Base-by-base conservation (phyloP, 2,113 vertebrate species). In the Oryzias melastigma region DNA sequence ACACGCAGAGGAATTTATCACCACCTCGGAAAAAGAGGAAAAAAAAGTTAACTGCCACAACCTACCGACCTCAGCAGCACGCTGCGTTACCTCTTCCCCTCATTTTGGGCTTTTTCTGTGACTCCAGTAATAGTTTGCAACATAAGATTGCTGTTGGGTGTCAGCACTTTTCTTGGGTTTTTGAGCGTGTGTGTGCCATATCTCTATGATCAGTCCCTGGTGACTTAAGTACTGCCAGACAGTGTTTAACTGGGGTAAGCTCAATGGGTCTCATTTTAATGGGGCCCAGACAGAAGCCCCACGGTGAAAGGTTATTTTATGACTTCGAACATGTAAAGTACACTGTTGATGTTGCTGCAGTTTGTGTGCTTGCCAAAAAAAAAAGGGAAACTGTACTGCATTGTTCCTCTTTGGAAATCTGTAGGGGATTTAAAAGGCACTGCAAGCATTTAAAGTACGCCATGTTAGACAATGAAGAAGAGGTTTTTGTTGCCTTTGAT, bases 261-360 rank as follows among this genome's bases (percentile, higher is more conserved):
- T 90, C 87, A 79, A 78, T 73, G 86, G 86, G 80, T 85, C 88
- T 92, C 77, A 88, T 91, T 91, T 91, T 85, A 85, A 86, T 54
- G 81, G 78, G 78, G 85, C 83, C 85, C 82, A 88, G 85, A 85
- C 85, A 87, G 85, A 84, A 85, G 73, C 82, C 85, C 83, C 64
- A 74, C 20, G 19, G 87, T 83, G 72, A 83, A 77, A 71, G 76
- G 73, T 84, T 77, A 78, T 78, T 87, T 87, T 87, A 88, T 75
- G 76, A 79, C 84, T 85, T 50, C 66, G 51, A 51, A 78, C 75
- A 80, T 82, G 79, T 84, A 77, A 82, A 76, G 73, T 53, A 72
- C 76, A 72, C 78, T 44, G 83, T 72, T 59, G 59, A 69, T 62
- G 79, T 71, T 52, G 68, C 65, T 67, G 43, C 78, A 77, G 57